These are phyloP conservation scores for Aselliscus stoliczkanus DNA, from an alignment of 2,797 vertebrate genomes.

Conservation along the genomic window DNA sequence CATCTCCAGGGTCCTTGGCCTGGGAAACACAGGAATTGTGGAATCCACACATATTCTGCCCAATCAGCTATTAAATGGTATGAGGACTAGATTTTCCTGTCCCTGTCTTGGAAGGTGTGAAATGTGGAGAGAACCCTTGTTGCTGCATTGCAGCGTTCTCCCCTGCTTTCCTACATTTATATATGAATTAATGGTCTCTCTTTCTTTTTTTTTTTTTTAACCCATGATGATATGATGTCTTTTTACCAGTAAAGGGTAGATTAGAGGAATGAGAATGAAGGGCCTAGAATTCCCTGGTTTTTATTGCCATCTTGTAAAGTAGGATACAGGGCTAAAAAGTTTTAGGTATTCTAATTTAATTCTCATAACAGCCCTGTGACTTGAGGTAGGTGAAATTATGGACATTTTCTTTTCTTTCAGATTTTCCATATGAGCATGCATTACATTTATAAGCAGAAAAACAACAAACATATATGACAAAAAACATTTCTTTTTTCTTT, in stretches of 20 bases:
- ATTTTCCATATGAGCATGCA: neutral
- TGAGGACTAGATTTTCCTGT: neutral
- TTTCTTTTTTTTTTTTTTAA: neutral
- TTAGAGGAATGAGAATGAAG: neutral
- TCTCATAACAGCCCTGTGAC: neutral
- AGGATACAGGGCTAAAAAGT: neutral
- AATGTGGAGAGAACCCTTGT: neutral
- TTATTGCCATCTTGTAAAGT: neutral
- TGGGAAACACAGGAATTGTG: neutral
- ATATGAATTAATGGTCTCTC: neutral
- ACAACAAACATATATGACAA: neutral
- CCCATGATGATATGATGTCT: neutral
- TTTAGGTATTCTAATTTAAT: slow-evolving; percentile 11
- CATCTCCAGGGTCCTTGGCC: neutral
- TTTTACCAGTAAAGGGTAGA: neutral
- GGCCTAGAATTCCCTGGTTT: neutral
- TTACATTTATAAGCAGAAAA: neutral
- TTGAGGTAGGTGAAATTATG: neutral
- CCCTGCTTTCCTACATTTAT: neutral
- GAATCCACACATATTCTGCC: neutral
- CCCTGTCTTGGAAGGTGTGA: neutral
- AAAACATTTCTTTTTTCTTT: neutral
- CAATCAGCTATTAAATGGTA: neutral
- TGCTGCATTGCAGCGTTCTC: neutral
- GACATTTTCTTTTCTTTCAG: neutral